Evolutionary conservation across 1,140 invertebrate genomes (phyloP), one percentile per base, ranked within the genome.

Genomic region (Hylaeus anthracinus): DNA sequence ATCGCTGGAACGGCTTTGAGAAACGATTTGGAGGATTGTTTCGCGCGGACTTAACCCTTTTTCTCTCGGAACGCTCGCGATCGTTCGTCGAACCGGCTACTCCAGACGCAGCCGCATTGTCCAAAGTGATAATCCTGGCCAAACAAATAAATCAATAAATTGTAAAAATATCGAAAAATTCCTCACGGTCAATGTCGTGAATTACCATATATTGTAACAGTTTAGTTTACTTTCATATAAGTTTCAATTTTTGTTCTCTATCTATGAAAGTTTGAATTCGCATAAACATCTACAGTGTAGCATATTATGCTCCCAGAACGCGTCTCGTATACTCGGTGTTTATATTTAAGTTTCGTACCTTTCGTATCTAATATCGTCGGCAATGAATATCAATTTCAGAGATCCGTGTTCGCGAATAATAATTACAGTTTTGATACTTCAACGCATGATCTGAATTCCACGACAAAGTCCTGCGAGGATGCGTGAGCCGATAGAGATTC

Each of bases 1-100:
- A 58, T 56, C 14, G 55, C 37, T 10, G 48, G 6, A 45, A 15
- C 43, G 15, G 12, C 73, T 75, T 75, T 75, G 61, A 66, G 64
- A 10, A 65, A 66, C 72, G 63, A 55, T 75, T 66, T 55, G 10
- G 63, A 65, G 72, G 48, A 75, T 75, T 66, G 72, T 75, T 64
- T 65, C 60, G 4, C 6, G 15, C 55, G 55, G 14, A 8, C 14
- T 4, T 58, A n/a, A 1, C 15, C 56, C 72, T 10, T 14, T 65
- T 74, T 55, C 43, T 14, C 26, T 48, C 72, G n/a, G 56, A 48
- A 64, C 61, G 58, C 71, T 14, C 43, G n/a, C 63, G n/a, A 39
- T 74, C 72, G 61, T 65, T 65, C 48, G 51, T 55, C 39, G 45
- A 8, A 14, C 14, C 26, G 26, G 37, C 41, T 74, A 74, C 51